Conservation (phyloP, 2,797 vertebrate species). For the Sebastes jordani region DNA sequence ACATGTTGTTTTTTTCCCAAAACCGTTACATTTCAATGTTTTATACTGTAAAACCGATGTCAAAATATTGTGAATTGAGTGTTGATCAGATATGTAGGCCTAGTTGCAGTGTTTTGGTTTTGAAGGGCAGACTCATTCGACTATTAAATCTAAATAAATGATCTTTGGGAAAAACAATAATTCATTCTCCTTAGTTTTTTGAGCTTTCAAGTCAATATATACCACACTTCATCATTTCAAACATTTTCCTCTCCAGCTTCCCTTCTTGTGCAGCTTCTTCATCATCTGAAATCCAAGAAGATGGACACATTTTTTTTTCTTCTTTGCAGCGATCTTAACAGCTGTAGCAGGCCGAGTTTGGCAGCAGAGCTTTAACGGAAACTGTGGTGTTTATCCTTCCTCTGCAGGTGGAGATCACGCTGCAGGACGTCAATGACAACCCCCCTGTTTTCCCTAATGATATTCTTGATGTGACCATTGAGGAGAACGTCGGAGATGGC, state of each 20-base stretch:
- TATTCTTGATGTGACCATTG: slow-evolving; percentile 92
- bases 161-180: slow-evolving; percentile 8
- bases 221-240: slow-evolving; percentile 28
- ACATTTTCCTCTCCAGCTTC: slow-evolving; percentile 16
- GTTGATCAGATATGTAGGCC: background rate
- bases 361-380: slow-evolving; percentile 53
- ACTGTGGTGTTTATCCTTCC: slow-evolving; percentile 61
- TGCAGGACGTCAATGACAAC: slow-evolving; percentile 98
- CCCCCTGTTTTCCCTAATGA: slow-evolving; percentile 96
- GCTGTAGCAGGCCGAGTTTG: slow-evolving; percentile 44
- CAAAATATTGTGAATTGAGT: background rate
- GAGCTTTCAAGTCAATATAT: slow-evolving; percentile 2
- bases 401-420: slow-evolving; percentile 95
- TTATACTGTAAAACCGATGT: background rate
- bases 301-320: background rate
- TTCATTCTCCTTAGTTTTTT: slow-evolving; percentile 15
- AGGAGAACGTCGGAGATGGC: slow-evolving; percentile 95
- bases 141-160: slow-evolving; percentile 3
- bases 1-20: background rate
- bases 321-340: slow-evolving; percentile 25
- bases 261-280: slow-evolving; percentile 41
- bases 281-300: slow-evolving; percentile 46
- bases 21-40: background rate
- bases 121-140: background rate
- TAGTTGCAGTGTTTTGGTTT: background rate